Conservation (phyloP, 2,888 invertebrate species). For the Plagodis pulveraria region DNA sequence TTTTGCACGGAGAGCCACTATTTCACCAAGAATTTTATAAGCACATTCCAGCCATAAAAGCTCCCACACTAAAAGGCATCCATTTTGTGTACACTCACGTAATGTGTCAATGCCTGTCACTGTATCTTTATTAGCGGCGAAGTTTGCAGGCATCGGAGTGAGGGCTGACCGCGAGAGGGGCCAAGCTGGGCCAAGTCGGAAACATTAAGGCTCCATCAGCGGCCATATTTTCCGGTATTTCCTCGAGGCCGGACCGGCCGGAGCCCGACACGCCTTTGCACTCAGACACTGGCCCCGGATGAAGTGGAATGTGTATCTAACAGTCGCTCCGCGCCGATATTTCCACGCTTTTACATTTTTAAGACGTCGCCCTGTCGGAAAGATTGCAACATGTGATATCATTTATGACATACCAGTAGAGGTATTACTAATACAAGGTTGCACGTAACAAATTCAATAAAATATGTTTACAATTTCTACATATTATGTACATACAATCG, state of each 20-base stretch:
- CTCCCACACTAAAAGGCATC: constrained; percentile 25
- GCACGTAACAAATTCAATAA: too few relatives aligned
- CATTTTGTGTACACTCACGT: constrained; percentile 30
- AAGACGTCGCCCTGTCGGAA: constrained; percentile 46
- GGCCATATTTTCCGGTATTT: constrained; percentile 81
- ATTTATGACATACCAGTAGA: not conserved
- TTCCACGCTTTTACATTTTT: constrained; percentile 63
- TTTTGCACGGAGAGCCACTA: constrained; percentile 1
- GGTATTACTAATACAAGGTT: too few relatives aligned
- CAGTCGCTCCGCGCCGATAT: constrained; percentile 66
- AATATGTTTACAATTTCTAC: too few relatives aligned
- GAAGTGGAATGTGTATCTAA: constrained; percentile 72
- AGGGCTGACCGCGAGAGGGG: constrained; percentile 72
- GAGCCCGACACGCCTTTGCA: constrained; percentile 81
- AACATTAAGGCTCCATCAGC: constrained; percentile 82
- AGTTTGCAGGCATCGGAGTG: constrained; percentile 67
- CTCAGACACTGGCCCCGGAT: constrained; percentile 72
- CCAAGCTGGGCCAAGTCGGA: constrained; percentile 64
- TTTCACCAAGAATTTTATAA: constrained; percentile 5
- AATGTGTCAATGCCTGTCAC: constrained; percentile 44
- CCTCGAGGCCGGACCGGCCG: constrained; percentile 71
- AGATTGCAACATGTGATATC: constrained; percentile 9
- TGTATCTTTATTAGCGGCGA: constrained; percentile 56
- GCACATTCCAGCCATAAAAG: constrained; percentile 21
- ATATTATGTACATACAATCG: too few relatives aligned